Conservation (phyloP, 1,140 invertebrate genomes). For the Aporrectodea caliginosa region DNA sequence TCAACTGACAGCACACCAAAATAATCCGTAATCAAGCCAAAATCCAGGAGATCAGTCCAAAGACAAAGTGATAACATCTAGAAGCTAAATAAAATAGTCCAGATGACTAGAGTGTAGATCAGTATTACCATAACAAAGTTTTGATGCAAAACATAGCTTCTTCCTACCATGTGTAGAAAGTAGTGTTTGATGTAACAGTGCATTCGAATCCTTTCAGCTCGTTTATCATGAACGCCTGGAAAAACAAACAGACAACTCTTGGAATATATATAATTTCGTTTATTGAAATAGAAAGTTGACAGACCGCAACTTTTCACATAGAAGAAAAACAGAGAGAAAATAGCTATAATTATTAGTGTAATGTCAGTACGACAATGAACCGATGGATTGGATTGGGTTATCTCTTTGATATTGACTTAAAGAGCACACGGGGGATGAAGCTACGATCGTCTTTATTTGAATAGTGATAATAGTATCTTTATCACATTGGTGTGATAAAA, state of each 20-base stretch:
- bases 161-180: background rate
- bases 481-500: background rate
- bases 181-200: slow-evolving; percentile 35
- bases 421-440: no score
- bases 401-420: no score
- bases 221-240: slow-evolving; percentile 48
- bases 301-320: no score
- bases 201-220: slow-evolving; percentile 46
- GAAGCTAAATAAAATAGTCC: background rate
- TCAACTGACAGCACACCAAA: background rate
- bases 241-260: slow-evolving; percentile 22
- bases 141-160: slow-evolving; percentile 7
- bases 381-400: no score
- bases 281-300: background rate
- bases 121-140: background rate
- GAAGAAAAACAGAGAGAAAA: no score
- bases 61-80: background rate
- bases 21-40: background rate
- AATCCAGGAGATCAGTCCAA: background rate
- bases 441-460: no score
- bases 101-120: background rate
- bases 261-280: background rate
- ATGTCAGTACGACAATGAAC: background rate
- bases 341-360: background rate
- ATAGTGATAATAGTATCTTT: background rate